Evolutionary conservation across 2,797 vertebrate species (phyloP).

Genomic region (Numenius phaeopus): DNA sequence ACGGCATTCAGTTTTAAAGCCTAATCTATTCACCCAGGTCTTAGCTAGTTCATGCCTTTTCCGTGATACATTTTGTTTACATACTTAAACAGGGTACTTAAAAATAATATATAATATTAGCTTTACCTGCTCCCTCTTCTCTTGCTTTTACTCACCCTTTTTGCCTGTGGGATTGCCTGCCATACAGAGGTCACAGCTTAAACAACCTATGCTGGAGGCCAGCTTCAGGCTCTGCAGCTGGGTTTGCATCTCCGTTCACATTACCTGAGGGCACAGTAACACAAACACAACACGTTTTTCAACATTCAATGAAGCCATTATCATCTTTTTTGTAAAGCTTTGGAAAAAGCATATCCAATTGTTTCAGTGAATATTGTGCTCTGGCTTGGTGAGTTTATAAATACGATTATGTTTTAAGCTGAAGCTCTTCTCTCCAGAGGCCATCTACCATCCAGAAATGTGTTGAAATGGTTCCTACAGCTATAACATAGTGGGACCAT

Average conservation of each 20-base stretch:
- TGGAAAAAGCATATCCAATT: not conserved
- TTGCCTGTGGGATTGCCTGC: not conserved
- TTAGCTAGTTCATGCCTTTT: not conserved
- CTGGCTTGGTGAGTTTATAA: not conserved
- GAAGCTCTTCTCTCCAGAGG: not conserved
- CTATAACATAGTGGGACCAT: not conserved
- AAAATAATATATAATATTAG: not conserved
- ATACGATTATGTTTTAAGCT: not conserved
- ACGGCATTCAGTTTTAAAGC: not conserved
- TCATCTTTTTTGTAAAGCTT: not conserved
- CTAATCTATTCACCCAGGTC: not conserved
- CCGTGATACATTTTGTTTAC: not conserved
- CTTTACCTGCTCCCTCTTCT: not conserved
- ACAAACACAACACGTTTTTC: not conserved
- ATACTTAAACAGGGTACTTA: not conserved
- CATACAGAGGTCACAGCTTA: not conserved
- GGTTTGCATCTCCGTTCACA: not conserved
- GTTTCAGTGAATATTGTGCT: not conserved
- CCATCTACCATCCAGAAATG: not conserved
- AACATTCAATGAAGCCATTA: not conserved
- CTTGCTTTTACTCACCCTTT: not conserved
- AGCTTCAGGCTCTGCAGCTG: not conserved
- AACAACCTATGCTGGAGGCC: not conserved
- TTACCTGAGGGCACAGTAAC: not conserved
- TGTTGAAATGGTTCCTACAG: not conserved